A percentile compares a stretch with the other conserved stretches of the same genome.
phyloP scores from a whole-genome alignment of 2,888 invertebrate genomes.

The Iphiclides podalirius region DNA sequence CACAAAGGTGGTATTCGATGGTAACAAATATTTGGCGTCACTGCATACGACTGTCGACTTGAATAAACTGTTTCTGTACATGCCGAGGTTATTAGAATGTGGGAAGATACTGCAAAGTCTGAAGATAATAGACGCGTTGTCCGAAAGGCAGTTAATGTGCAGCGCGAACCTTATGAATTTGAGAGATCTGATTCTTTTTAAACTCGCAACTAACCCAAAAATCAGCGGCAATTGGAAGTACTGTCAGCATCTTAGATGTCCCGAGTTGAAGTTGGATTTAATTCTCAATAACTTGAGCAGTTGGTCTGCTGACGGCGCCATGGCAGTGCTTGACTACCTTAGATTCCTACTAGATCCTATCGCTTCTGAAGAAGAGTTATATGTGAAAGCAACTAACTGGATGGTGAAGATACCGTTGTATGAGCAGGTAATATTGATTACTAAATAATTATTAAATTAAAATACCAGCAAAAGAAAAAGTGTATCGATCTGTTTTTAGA shows the following conservation, averaged over 20 bases:
- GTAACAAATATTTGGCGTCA: constrained; percentile 81
- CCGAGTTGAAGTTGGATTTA: constrained; percentile 69
- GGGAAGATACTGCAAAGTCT: constrained; percentile 73
- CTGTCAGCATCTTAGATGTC: constrained; percentile 73
- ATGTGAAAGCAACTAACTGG: constrained; percentile 76
- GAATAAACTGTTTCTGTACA: constrained; percentile 71
- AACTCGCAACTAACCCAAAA: constrained; percentile 75
- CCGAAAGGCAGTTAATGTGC: constrained; percentile 75
- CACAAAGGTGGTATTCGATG: constrained; percentile 75
- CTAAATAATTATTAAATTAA: not conserved
- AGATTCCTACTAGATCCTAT: constrained; percentile 58
- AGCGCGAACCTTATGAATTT: constrained; percentile 77
- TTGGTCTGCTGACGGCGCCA: constrained; percentile 80
- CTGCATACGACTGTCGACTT: constrained; percentile 78
- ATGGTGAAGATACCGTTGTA: constrained; percentile 82
- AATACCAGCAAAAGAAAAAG: too few relatives aligned
- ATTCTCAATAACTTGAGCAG: constrained; percentile 75
- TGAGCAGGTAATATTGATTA: constrained; percentile 69
- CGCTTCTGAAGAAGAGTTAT: constrained; percentile 61
- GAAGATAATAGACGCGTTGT: constrained; percentile 78
- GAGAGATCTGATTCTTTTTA: constrained; percentile 80
- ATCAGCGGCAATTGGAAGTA: constrained; percentile 72
- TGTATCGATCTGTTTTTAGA: constrained; percentile 50
- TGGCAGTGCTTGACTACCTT: constrained; percentile 74
- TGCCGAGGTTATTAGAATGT: constrained; percentile 65